These are phyloP conservation scores for Strix aluco DNA, from an alignment of 2,113 vertebrate species.

Conservation along the genomic window DNA sequence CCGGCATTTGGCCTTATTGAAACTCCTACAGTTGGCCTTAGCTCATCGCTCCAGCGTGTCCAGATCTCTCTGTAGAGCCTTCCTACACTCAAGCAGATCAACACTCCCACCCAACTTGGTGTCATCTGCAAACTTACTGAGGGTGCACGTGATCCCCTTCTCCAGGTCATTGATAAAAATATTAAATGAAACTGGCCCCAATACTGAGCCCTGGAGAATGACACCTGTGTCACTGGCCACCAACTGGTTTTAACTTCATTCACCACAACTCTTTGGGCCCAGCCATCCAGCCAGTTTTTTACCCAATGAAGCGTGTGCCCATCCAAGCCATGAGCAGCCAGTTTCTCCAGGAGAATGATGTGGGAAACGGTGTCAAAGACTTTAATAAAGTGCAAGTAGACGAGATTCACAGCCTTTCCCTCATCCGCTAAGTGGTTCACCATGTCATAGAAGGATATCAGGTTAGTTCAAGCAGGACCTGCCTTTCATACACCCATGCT, in stretches of 20 bases:
- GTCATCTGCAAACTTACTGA: neutral
- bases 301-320: neutral
- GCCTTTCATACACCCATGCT: too few relatives aligned
- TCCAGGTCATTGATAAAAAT: neutral
- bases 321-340: neutral
- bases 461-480: neutral
- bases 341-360: neutral
- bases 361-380: accelerated
- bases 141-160: neutral
- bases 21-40: neutral
- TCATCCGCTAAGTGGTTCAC: neutral
- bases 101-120: neutral
- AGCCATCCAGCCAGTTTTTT: neutral
- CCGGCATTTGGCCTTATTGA: neutral
- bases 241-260: neutral
- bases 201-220: neutral
- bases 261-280: neutral
- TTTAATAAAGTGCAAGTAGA: neutral
- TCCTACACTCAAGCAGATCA: neutral
- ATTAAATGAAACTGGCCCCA: neutral
- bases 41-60: neutral
- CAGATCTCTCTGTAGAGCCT: neutral
- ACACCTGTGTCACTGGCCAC: neutral
- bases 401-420: neutral
- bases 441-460: neutral